A percentile compares a stretch with the other conserved stretches of the same genome.
Conservation (phyloP, 2,797 vertebrate species). For the Darevskia nairensis region DNA sequence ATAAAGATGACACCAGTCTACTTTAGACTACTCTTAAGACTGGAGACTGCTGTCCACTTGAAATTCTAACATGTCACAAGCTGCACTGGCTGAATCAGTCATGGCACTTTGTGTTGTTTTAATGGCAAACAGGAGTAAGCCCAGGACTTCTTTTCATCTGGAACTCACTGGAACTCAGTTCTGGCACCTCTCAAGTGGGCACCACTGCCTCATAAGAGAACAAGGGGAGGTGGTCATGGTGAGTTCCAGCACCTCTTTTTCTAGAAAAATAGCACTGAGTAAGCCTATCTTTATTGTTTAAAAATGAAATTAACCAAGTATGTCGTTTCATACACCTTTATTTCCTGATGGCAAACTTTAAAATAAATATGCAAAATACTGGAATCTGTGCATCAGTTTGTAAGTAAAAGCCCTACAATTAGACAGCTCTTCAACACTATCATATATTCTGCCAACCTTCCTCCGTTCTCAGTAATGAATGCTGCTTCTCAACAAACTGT, state of each 20-base stretch:
- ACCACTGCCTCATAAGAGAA: too few relatives aligned
- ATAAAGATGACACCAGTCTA: background rate
- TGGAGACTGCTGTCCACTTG: background rate
- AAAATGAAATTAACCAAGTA: constrained; percentile 44
- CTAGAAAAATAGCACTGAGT: too few relatives aligned
- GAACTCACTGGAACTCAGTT: too few relatives aligned
- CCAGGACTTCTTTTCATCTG: too few relatives aligned
- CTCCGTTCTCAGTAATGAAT: background rate
- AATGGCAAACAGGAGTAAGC: background rate
- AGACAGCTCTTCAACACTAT: background rate
- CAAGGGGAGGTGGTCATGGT: too few relatives aligned
- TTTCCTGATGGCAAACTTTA: background rate
- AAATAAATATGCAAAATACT: background rate
- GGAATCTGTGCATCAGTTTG: background rate
- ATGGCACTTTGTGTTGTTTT: background rate
- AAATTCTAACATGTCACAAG: background rate
- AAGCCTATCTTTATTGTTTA: rapidly evolving
- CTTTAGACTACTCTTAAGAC: background rate
- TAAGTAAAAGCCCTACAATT: background rate
- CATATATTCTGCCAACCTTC: background rate
- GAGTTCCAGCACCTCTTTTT: too few relatives aligned
- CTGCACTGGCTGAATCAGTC: background rate
- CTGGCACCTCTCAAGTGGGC: too few relatives aligned
- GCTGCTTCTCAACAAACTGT: constrained; percentile 25
- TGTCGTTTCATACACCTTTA: constrained; percentile 1